A percentile compares a stretch with the other conserved stretches of the same genome.
Evolutionary conservation across 2,888 invertebrate species (phyloP).

Genomic region (Amblyjoppa proteus): DNA sequence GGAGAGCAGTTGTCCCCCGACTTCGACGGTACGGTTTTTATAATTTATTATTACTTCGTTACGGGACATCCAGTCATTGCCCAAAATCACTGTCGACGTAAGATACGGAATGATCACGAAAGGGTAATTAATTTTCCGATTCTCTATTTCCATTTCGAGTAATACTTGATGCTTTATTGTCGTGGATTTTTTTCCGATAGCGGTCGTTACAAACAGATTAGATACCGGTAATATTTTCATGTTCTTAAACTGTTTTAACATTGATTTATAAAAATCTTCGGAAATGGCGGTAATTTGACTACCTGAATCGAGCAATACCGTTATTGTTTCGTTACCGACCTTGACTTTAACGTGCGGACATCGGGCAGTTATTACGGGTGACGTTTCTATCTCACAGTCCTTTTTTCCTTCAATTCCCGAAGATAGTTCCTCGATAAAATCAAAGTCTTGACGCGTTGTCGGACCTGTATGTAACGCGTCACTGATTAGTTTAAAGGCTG

Average conservation of each 20-base stretch:
- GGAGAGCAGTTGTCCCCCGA: neutral
- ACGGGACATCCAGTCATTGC: conserved; percentile 34
- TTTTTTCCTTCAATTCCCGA: conserved; percentile 7
- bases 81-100: conserved; percentile 30
- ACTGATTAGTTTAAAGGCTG: conserved; percentile 21
- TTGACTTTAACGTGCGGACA: neutral
- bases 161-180: conserved; percentile 20
- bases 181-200: conserved; percentile 22
- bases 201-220: conserved; percentile 10
- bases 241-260: neutral
- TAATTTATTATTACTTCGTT: conserved; percentile 36
- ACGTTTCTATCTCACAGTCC: neutral
- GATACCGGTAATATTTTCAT: conserved; percentile 2
- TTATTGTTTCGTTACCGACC: neutral
- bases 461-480: conserved; percentile 31
- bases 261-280: neutral
- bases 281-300: conserved; percentile 47
- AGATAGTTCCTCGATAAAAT: conserved; percentile 23
- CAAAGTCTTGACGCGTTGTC: conserved; percentile 32
- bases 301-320: conserved; percentile 24
- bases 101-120: conserved; percentile 36
- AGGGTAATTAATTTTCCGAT: neutral
- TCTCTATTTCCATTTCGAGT: neutral
- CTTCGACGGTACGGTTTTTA: neutral
- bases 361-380: neutral